phyloP scores from a whole-genome alignment of 1,140 invertebrate genomes.

The Nasonia longicornis region DNA sequence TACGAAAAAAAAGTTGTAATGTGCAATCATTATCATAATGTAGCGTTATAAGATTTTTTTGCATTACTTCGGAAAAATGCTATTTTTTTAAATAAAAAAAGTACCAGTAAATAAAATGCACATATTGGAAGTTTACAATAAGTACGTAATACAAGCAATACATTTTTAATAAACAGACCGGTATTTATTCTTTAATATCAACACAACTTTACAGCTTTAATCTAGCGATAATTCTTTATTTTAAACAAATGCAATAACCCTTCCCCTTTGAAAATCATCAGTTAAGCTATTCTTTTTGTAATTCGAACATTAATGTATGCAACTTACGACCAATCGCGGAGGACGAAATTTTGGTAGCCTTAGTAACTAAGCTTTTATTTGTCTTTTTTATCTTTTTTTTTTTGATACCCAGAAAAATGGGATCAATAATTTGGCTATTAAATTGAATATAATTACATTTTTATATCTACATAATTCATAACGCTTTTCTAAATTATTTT shows the following conservation, averaged over 20 bases:
- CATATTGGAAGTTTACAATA: not conserved
- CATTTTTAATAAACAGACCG: not conserved
- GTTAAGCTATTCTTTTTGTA: not conserved
- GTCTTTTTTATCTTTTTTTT: conserved; percentile 44
- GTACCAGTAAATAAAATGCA: not conserved
- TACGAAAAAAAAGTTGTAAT: not conserved
- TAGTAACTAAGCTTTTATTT: conserved; percentile 39
- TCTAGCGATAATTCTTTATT: not conserved
- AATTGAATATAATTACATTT: conserved; percentile 28
- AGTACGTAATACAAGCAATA: not conserved
- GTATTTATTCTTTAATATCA: not conserved
- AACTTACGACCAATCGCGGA: conserved; percentile 54
- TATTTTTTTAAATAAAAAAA: not conserved
- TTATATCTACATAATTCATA: not conserved
- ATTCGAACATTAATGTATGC: conserved; percentile 48
- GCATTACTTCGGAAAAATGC: not conserved
- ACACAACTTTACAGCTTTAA: not conserved
- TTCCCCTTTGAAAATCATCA: not conserved
- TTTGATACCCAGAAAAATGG: not conserved
- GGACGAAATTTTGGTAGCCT: conserved; percentile 29
- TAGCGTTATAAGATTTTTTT: too few relatives aligned
- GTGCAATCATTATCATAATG: too few relatives aligned
- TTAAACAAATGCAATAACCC: too few relatives aligned
- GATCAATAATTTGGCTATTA: conserved; percentile 41
- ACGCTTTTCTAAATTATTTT: conserved; percentile 8